phyloP scores from a whole-genome alignment of 1,140 invertebrate genomes.

The Gryllus bimaculatus region DNA sequence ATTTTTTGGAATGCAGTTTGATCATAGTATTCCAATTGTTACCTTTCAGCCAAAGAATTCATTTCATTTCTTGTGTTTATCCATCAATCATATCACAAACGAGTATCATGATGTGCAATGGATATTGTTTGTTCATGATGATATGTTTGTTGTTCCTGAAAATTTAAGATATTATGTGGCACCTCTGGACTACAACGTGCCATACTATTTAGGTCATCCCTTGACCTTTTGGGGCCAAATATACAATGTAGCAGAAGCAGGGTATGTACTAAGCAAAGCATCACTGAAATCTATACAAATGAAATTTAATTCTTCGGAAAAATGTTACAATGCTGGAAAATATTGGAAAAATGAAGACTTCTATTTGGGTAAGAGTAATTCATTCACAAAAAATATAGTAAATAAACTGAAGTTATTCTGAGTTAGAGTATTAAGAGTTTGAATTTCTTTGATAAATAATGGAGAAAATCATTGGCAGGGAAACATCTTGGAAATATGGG shows the following conservation, averaged over 20 bases:
- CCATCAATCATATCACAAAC: conserved; percentile 20
- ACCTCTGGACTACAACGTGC: conserved; percentile 23
- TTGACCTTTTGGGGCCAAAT: conserved; percentile 37
- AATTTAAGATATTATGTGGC: conserved; percentile 26
- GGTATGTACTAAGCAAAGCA: conserved; percentile 40
- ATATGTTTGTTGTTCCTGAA: conserved; percentile 27
- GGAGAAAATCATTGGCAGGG: conserved; percentile 28
- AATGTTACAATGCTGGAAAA: conserved; percentile 37
- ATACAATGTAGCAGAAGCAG: conserved; percentile 42
- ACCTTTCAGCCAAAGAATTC: conserved; percentile 20
- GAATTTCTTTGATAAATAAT: neutral
- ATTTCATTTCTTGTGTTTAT: conserved; percentile 26
- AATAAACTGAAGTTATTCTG: neutral
- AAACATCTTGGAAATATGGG: conserved; percentile 37
- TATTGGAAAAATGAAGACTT: conserved; percentile 48
- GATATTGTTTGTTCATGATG: conserved; percentile 25
- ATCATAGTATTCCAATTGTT: conserved; percentile 18
- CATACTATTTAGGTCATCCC: conserved; percentile 42
- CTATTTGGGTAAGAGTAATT: conserved; percentile 37
- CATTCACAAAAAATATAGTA: neutral
- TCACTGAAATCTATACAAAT: conserved; percentile 31
- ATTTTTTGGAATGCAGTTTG: conserved; percentile 19
- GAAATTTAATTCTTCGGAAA: conserved; percentile 35
- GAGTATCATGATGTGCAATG: conserved; percentile 21
- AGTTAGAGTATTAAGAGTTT: neutral